Base-by-base conservation (phyloP, 2,888 invertebrate genomes). In the Limnephilus auricula region DNA sequence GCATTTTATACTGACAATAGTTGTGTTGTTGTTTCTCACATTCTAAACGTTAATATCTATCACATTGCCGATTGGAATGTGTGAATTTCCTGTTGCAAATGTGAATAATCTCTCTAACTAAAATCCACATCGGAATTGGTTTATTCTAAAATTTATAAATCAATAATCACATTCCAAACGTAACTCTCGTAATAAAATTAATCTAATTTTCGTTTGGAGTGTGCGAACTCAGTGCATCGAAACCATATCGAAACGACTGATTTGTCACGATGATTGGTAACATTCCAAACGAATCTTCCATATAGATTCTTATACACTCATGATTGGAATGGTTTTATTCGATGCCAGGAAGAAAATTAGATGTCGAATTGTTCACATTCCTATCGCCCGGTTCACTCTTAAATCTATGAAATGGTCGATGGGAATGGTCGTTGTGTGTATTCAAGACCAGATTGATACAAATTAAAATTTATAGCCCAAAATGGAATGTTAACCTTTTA, bases 401-500 rank as follows among this genome's bases (percentile, higher is more conserved):
- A 15, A 45, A 13, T 50, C 86, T 65, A 34, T 30, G 10, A 30
- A 31, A 18, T 34, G 31, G 86, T 2, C 65, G 84, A 86, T 86
- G 5, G 32, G 86, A 86, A 50, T 86, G 86, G 18, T 31, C 30
- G 9, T 50, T 18, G 4, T 86, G 2, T 40, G 40, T n/a, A 85
- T 85, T 85, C 40, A 5, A 12, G 25, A 82, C 5, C 34, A 10
- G 82, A 13, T n/a, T 30, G 65, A 32, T 65, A 50, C 50, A 86
- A 86, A 86, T 86, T 86, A 31, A 86, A 86, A 86, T 86, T 40
- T 85, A 40, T 85, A 25, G 65, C 40, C 40, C 45, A n/a, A 85
- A 85, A 85, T 86, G 65, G 86, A 86, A 65, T 86, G 86, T 86
- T 86, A 86, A 86, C 86, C 86, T 86, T 86, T 86, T 86, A 86